Evolutionary conservation across 2,113 vertebrate genomes (phyloP).

Genomic region (Ptyas mucosa): DNA sequence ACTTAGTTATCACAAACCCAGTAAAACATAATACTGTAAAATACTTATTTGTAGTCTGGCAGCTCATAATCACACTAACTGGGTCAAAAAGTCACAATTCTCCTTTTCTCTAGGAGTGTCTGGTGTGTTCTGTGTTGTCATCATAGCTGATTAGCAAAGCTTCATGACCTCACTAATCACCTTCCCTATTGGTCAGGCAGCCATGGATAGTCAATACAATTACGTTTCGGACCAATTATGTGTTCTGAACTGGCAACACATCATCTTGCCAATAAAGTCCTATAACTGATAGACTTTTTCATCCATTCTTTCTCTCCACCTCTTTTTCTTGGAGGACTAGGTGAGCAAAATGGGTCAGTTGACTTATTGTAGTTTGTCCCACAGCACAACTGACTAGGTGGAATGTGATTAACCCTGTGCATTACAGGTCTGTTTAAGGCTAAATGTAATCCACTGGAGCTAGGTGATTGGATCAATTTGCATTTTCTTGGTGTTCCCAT

Average conservation of each 20-base stretch:
- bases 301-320: not conserved
- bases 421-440: not conserved
- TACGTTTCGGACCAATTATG: not conserved
- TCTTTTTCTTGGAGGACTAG: not conserved
- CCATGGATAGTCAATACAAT: not conserved
- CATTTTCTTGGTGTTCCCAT: not conserved
- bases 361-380: not conserved
- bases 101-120: not conserved
- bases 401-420: not conserved
- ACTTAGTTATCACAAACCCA: not conserved
- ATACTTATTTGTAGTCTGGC: not conserved
- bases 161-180: not conserved
- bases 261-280: not conserved
- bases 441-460: not conserved
- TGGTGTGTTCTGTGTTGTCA: not conserved
- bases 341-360: not conserved
- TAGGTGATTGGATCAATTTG: not conserved
- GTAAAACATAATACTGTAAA: not conserved
- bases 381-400: not conserved
- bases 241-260: not conserved
- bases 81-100: not conserved
- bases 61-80: not conserved
- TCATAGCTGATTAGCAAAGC: not conserved
- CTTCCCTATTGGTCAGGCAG: not conserved
- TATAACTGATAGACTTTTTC: not conserved